Percentiles rank a stretch among this genome's conserved stretches.
Conservation (phyloP, 2,888 invertebrate species). For the Mythimna pallens region DNA sequence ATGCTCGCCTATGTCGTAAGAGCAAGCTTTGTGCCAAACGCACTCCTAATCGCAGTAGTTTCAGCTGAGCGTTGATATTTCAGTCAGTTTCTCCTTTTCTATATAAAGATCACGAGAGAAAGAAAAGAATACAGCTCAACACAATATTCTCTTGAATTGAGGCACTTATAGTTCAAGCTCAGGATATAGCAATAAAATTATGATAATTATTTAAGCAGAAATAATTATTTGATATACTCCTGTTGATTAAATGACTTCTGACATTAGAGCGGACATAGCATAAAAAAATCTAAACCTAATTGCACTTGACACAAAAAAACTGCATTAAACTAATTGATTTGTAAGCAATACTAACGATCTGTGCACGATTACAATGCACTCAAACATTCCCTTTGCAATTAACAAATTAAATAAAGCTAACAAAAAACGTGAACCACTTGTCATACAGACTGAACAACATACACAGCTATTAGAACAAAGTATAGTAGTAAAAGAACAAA, state of each 20-base stretch:
- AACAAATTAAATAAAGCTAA: constrained; percentile 37
- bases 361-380: constrained; percentile 38
- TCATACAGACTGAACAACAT: constrained; percentile 19
- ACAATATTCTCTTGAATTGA: not conserved
- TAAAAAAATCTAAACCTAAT: not conserved
- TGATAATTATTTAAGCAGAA: not conserved
- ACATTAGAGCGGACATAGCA: not conserved
- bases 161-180: not conserved
- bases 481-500: constrained; percentile 37
- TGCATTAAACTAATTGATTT: constrained; percentile 45
- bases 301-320: constrained; percentile 16
- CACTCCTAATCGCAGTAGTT: no score
- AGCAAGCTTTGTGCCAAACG: no score
- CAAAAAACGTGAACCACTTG: constrained; percentile 40
- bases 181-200: not conserved
- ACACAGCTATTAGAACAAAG: constrained; percentile 20
- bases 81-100: no score
- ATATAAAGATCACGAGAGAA: no score
- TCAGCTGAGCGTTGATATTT: no score
- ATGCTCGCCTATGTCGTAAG: no score
- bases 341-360: constrained; percentile 5
- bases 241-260: not conserved
- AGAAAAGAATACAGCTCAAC: not conserved
- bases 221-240: not conserved
- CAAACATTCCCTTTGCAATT: constrained; percentile 38